Evolutionary conservation across 2,113 vertebrate genomes (phyloP).

Genomic region (Lycaon pictus): DNA sequence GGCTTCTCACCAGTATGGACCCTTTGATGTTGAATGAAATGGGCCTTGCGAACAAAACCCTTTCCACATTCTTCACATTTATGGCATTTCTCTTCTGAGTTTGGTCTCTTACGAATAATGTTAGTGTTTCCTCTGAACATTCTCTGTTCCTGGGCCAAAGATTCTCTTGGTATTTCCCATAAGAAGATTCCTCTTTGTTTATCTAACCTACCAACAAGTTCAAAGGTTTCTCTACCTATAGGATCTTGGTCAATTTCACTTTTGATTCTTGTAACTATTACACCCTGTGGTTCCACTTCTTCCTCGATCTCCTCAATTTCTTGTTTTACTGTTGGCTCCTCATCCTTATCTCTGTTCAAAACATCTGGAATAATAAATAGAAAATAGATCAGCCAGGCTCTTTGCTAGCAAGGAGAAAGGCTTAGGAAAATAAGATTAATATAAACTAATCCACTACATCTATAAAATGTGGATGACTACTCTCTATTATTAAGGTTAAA

Average conservation of each 20-base stretch:
- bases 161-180: conserved; percentile 83
- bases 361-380: conserved; percentile 80
- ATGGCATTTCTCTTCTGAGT: conserved; percentile 80
- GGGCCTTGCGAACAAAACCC: conserved; percentile 81
- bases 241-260: conserved; percentile 82
- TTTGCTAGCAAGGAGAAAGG: conserved; percentile 48
- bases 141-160: conserved; percentile 78
- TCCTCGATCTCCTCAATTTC: conserved; percentile 79
- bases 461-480: conserved; percentile 21
- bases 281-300: conserved; percentile 75
- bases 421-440: conserved; percentile 39
- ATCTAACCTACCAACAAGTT: conserved; percentile 83
- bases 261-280: conserved; percentile 82
- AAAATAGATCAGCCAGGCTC: conserved; percentile 43
- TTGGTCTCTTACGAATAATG: conserved; percentile 74
- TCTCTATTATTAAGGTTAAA: neutral
- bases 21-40: conserved; percentile 84
- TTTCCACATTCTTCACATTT: conserved; percentile 84
- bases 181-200: conserved; percentile 83
- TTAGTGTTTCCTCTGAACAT: conserved; percentile 73
- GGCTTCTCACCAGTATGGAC: conserved; percentile 84
- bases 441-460: neutral
- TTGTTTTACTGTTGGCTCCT: conserved; percentile 80
- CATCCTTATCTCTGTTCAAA: conserved; percentile 77
- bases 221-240: conserved; percentile 78